Base-by-base conservation (phyloP, 2,888 invertebrate species). In the Chorisops tibialis region DNA sequence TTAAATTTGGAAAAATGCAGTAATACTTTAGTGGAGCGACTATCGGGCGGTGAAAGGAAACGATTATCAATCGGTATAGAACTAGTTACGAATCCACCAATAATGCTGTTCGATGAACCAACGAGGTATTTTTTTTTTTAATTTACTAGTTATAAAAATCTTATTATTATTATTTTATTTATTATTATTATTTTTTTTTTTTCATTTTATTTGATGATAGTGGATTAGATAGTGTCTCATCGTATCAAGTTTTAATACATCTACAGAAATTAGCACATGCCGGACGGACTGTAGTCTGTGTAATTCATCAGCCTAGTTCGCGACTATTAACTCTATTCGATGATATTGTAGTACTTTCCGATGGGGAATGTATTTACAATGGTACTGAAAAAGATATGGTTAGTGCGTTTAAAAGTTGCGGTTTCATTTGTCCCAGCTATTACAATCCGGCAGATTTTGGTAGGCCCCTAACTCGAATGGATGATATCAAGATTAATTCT, bases 61-160 rank as follows among this genome's bases (percentile, higher is more conserved):
- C 83, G 95, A 68, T 81, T 96, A 30, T 89, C 94, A 1, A 92
- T 96, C 63, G 95, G 93, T 16, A 80, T 93, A 63, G 96, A 96
- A 80, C 81, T 96, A 67, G 85, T 96, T 68, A 92, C 88, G 72
- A 93, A 96, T 78, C 95, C 96, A 1, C 90, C 92, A 1, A 85
- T 96, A 49, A 91, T 96, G 89, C 93, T 96, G 76, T 87, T 96
- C 67, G 96, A 96, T 77, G 96, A 96, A 79, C 95, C 96, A 9
- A 95, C 93, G 38, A 92, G 91, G 91, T 91, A 79, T 30, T 30
- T 30, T 30, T 1, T 1, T 30, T 30, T 41, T 37, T 24, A 30
- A 9, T 59, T 7, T 41, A 59, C 16, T n/a, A 35, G 3, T 56
- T 2, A 59, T 14, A 18, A 47, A 4, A 16, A 18, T 47, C 19